These are phyloP conservation scores for Parapsyche elsis DNA, from an alignment of 1,140 invertebrate species.

Conservation along the genomic window DNA sequence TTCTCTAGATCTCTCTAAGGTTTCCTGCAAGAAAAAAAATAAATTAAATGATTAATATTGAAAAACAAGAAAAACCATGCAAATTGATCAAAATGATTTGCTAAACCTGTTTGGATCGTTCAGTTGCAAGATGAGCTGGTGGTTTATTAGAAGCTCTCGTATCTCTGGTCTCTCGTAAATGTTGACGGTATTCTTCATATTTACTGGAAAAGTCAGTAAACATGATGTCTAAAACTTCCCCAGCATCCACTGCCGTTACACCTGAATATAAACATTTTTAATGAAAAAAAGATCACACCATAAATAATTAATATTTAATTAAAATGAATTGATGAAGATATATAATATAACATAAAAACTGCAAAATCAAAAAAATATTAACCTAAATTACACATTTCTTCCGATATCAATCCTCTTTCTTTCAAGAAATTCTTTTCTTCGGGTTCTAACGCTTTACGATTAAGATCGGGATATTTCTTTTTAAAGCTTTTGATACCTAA, in stretches of 20 bases:
- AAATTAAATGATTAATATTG: background rate
- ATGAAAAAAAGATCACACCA: background rate
- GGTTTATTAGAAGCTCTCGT: conserved; percentile 58
- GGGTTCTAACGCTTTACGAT: conserved; percentile 85
- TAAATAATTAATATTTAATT: background rate
- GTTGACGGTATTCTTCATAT: conserved; percentile 90
- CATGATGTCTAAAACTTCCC: conserved; percentile 95
- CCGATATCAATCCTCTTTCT: conserved; percentile 86
- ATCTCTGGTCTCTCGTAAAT: conserved; percentile 85
- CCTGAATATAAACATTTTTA: conserved; percentile 65
- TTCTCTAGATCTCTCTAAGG: conserved; percentile 86
- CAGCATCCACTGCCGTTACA: conserved; percentile 89
- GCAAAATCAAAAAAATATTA: conserved; percentile 53
- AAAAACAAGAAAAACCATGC: too few species aligned
- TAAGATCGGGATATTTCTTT: conserved; percentile 92
- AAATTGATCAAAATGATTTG: too few species aligned
- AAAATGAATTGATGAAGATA: too few species aligned
- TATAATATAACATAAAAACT: too few species aligned
- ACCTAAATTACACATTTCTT: conserved; percentile 92
- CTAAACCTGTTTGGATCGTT: conserved; percentile 64
- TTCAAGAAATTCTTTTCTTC: conserved; percentile 90
- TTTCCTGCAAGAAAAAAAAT: conserved; percentile 68
- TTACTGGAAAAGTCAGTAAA: conserved; percentile 94
- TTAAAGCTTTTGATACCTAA: conserved; percentile 95
- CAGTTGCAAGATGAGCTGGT: conserved; percentile 61